Base-by-base conservation (phyloP, 2,797 vertebrate species). In the Clamator glandarius region DNA sequence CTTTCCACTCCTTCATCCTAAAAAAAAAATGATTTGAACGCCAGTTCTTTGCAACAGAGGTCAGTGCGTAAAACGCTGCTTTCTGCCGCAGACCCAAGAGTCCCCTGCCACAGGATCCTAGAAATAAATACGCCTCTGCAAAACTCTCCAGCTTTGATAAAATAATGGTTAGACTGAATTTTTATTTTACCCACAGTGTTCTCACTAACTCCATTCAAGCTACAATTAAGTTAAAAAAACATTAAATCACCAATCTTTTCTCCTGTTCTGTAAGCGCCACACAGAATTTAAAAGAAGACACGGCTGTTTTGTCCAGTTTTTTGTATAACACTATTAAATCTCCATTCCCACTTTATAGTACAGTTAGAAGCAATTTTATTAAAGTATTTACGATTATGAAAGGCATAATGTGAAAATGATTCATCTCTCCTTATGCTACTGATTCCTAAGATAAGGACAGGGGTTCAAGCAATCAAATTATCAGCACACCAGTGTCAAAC, bases 331-430 rank as follows among this genome's bases (percentile, higher is more conserved):
- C 31, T 59, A 61, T 91, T 93, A 75, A 87, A 93, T 85, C 82
- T 92, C 28, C n/a, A 69, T 89, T 92, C 69, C 48, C 25, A 36
- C 62, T 85, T 94, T 68, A 58, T 58, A 78, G 51, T 94, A 80
- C 62, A 81, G 54, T 78, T 89, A 62, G 66, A 84, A 90, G 68
- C 55, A 74, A 92, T 92, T 87, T 89, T 92, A 89, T 89, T 83
- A 28, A 92, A 80, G 76, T 92, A 89, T 85, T 95, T 92, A 81
- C 93, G 58, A 93, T 93, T 79, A 94, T 75, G 78, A 76, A 35
- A 39, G 72, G 35, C 39, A 44, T 87, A 92, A 92, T 55, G 80
- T 24, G 59, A 92, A 95, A 95, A 87, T 64, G 11, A 89, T 89
- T 84, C 54, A 44, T 50, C 61, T 87, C 75, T 92, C 28, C 14